These are phyloP conservation scores for Jaculus jaculus DNA, from an alignment of 2,113 vertebrate genomes.

Conservation along the genomic window DNA sequence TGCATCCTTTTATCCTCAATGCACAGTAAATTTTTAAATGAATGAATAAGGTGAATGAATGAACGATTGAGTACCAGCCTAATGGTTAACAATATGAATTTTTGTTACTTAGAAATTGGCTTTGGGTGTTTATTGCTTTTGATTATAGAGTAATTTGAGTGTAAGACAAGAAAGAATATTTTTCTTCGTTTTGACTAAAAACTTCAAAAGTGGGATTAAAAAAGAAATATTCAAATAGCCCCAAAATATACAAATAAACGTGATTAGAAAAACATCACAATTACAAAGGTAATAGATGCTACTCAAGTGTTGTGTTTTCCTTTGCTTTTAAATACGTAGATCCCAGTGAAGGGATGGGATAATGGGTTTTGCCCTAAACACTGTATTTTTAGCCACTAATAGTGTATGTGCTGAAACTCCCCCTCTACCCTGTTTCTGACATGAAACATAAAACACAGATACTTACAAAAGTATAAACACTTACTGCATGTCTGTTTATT, in stretches of 20 bases:
- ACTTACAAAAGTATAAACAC: not conserved
- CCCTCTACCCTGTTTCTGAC: not conserved
- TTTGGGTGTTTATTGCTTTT: slow-evolving; percentile 4
- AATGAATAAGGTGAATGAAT: not conserved
- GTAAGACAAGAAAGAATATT: not conserved
- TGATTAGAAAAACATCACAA: slow-evolving; percentile 14
- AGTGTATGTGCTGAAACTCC: not conserved
- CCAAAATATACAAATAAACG: slow-evolving; percentile 25
- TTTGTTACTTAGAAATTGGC: slow-evolving; percentile 39
- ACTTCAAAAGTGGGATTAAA: not conserved
- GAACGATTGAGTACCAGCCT: not conserved
- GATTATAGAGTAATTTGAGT: not conserved
- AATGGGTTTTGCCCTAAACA: not conserved
- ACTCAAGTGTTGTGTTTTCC: not conserved
- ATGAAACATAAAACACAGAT: not conserved
- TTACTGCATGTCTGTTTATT: not conserved
- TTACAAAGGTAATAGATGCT: not conserved
- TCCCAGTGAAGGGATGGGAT: not conserved
- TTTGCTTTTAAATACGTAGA: slow-evolving; percentile 24
- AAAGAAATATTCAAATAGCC: slow-evolving; percentile 23
- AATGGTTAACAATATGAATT: slow-evolving; percentile 24
- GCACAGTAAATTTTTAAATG: slow-evolving; percentile 17
- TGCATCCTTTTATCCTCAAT: slow-evolving; percentile 29
- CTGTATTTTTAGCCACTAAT: slow-evolving; percentile 15
- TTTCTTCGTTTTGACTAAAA: slow-evolving; percentile 23